Evolutionary conservation across 2,888 invertebrate genomes (phyloP).

Genomic region (Pasiphila rectangulata): DNA sequence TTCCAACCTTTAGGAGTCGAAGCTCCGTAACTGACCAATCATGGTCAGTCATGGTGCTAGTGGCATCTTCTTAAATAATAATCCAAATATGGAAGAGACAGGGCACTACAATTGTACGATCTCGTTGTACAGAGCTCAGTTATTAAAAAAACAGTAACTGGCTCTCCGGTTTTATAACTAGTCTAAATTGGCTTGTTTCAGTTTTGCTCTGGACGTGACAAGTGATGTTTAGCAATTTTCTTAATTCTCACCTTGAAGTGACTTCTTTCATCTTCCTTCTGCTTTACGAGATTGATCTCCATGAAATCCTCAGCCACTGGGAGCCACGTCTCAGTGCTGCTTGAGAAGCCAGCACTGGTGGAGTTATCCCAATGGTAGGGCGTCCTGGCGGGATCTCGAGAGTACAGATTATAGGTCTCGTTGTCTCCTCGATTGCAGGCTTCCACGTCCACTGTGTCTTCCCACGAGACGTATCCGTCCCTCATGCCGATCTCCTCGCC

Average conservation of each 20-base stretch:
- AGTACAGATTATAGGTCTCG: slow-evolving; percentile 73
- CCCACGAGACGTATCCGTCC: slow-evolving; percentile 80
- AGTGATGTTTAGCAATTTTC: too few species aligned
- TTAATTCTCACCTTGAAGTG: slow-evolving; percentile 69
- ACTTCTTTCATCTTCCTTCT: slow-evolving; percentile 72
- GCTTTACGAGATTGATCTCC: slow-evolving; percentile 79
- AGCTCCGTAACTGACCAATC: too few species aligned
- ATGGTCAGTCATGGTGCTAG: too few species aligned
- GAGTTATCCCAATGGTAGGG: slow-evolving; percentile 84
- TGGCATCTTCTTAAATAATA: too few species aligned
- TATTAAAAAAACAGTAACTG: too few species aligned
- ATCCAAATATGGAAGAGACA: too few species aligned
- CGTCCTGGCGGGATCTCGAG: slow-evolving; percentile 83
- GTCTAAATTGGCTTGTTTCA: too few species aligned
- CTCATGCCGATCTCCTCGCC: slow-evolving; percentile 90
- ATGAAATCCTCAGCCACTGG: slow-evolving; percentile 83
- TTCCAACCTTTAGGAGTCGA: too few species aligned
- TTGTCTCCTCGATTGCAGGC: slow-evolving; percentile 78
- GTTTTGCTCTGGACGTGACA: too few species aligned
- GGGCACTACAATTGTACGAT: too few species aligned
- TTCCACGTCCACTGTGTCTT: slow-evolving; percentile 80
- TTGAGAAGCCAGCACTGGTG: slow-evolving; percentile 83
- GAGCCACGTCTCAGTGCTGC: slow-evolving; percentile 81
- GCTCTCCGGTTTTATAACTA: too few species aligned
- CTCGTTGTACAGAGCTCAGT: too few species aligned